Conservation (phyloP, 2,888 invertebrate species). For the Dasysyrphus albostriatus region DNA sequence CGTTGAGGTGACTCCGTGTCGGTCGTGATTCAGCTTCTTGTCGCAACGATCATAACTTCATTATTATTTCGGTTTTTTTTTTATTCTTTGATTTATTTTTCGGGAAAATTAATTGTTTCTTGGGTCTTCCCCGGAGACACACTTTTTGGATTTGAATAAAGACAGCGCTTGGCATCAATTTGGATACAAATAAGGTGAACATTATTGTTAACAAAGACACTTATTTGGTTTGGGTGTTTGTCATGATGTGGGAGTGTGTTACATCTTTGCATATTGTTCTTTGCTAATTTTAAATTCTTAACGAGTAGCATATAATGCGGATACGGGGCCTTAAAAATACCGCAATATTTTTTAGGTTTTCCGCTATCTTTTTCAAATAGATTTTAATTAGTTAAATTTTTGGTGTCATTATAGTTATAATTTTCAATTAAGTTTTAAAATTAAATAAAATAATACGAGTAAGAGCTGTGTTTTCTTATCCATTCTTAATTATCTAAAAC, state of each 20-base stretch:
- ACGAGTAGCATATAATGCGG: constrained; percentile 29
- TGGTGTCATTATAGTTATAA: too few species aligned
- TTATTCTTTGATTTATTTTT: constrained; percentile 16
- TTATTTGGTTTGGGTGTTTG: constrained; percentile 13
- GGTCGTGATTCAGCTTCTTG: neutral
- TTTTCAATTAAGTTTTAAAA: too few species aligned
- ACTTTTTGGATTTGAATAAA: constrained; percentile 61
- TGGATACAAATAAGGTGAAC: constrained; percentile 67
- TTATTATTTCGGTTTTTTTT: neutral
- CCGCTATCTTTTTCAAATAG: neutral
- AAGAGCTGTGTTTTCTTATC: too few species aligned
- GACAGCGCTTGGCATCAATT: constrained; percentile 29
- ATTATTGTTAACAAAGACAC: constrained; percentile 25
- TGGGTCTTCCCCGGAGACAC: constrained; percentile 37
- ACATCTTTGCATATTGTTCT: constrained; percentile 39
- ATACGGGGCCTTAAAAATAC: constrained; percentile 15
- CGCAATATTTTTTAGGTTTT: neutral
- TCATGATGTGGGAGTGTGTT: constrained; percentile 24
- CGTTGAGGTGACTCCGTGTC: constrained; percentile 13
- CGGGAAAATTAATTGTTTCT: constrained; percentile 27
- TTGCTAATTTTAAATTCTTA: constrained; percentile 50
- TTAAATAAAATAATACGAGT: too few species aligned
- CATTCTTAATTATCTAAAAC: too few species aligned
- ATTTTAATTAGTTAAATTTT: neutral
- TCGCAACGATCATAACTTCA: neutral